These are phyloP conservation scores for Noctuana brunneofusca DNA, from an alignment of 2,888 invertebrate species.

Conservation along the genomic window DNA sequence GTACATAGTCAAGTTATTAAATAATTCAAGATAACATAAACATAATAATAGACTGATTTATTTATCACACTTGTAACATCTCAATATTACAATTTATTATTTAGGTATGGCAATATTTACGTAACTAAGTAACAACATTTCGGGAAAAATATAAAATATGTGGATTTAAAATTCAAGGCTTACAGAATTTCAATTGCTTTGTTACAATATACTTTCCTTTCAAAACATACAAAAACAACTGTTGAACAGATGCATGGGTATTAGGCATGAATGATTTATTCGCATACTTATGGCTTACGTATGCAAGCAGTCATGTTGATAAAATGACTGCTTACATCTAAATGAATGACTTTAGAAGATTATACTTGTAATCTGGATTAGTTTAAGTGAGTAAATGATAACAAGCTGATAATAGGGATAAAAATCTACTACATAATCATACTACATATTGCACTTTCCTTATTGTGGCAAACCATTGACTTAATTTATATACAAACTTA, in stretches of 20 bases:
- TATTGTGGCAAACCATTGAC: background rate
- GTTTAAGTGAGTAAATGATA: background rate
- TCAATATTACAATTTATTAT: background rate
- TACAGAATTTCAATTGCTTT: background rate
- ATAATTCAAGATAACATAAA: background rate
- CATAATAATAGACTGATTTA: background rate
- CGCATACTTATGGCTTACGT: no score
- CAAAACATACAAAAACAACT: background rate
- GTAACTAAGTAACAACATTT: constrained; percentile 1
- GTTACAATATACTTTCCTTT: background rate
- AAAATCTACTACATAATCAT: background rate
- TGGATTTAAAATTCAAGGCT: background rate
- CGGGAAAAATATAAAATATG: background rate
- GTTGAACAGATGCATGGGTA: no score
- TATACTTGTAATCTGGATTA: background rate
- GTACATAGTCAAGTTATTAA: no score
- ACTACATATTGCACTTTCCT: background rate
- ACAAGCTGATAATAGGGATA: background rate
- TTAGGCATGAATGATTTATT: no score
- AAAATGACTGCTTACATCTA: no score
- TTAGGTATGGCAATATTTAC: constrained; percentile 16
- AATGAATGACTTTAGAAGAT: background rate
- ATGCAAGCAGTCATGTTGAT: no score
- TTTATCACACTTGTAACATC: constrained; percentile 4
- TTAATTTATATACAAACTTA: no score